Evolutionary conservation across 1,140 invertebrate species (phyloP), one percentile per base, ranked within the genome.

Genomic region (Goniozus legneri): DNA sequence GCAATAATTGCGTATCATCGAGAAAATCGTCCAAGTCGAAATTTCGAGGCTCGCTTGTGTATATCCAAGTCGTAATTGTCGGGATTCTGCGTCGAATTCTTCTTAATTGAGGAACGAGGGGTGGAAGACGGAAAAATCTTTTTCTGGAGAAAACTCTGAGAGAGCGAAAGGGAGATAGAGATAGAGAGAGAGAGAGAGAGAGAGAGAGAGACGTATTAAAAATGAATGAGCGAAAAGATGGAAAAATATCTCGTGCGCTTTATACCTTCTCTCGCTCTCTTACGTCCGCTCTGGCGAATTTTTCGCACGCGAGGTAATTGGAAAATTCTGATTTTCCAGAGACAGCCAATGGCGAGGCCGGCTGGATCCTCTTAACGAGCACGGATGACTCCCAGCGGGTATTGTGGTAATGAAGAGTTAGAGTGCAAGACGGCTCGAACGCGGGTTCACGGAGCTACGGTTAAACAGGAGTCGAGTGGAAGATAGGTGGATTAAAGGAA

Each of bases 381-480:
- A 43, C 37, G 34, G 21, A 59, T 37, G 40, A 24, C 15, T 50
- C 56, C 41, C 44, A 44, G n/a, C 51, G 33, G 52, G 18, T 33
- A 20, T 36, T 21, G 22, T 14, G 47, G 18, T 58, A 59, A 59
- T 54, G 47, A 58, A 54, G 44, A 58, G 33, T 14, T 54, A 54
- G 37, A 51, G 39, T 34, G 2, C 14, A 21, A 58, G 16, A 10
- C 31, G 18, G 30, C 24, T 50, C 47, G 31, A 18, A 20, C 18
- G 19, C 19, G 8, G 18, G 8, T 18, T 10, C 24, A 27, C 4
- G 24, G 41, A 54, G 30, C 16, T 54, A 54, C 31, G 47, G 38
- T 34, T 2, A 12, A 19, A 57, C 19, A 8, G 27, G 16, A 20
- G 33, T 50, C 47, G 27, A 16, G 34, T 16, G 15, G 15, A 3